phyloP scores from a whole-genome alignment of 2,888 invertebrate species.

The Apocheima hispidaria region DNA sequence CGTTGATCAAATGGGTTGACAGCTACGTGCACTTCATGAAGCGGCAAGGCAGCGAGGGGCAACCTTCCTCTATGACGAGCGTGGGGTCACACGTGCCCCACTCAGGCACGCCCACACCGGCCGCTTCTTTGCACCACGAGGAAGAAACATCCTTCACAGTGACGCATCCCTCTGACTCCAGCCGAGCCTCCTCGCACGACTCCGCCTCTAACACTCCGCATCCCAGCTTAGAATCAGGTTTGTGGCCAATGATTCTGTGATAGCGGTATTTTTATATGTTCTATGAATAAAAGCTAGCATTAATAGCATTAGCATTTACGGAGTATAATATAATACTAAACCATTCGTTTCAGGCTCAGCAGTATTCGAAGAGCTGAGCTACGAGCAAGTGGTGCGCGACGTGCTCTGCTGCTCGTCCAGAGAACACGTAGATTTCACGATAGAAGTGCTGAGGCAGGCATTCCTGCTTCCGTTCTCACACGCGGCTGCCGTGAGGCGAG shows the following conservation, averaged over 20 bases:
- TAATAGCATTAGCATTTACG: too few relatives aligned
- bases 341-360: slow-evolving; percentile 56
- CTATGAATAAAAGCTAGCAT: too few relatives aligned
- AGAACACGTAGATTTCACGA: slow-evolving; percentile 97
- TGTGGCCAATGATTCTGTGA: slow-evolving; percentile 27
- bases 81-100: slow-evolving; percentile 75
- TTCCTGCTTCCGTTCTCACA: slow-evolving; percentile 96
- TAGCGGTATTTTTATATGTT: too few relatives aligned
- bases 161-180: slow-evolving; percentile 80
- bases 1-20: slow-evolving; percentile 95
- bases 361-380: slow-evolving; percentile 76
- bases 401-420: slow-evolving; percentile 94
- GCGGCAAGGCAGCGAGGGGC: slow-evolving; percentile 84
- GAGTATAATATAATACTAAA: not conserved
- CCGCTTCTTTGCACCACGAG: slow-evolving; percentile 74
- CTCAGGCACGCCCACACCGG: slow-evolving; percentile 74
- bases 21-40: slow-evolving; percentile 92
- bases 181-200: slow-evolving; percentile 82
- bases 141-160: slow-evolving; percentile 82
- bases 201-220: slow-evolving; percentile 84
- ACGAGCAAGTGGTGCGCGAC: slow-evolving; percentile 91
- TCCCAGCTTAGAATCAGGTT: slow-evolving; percentile 88
- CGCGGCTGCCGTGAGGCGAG: slow-evolving; percentile 94
- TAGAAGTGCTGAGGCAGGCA: slow-evolving; percentile 97
- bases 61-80: slow-evolving; percentile 80